These are phyloP conservation scores for Athene cunicularia DNA, from an alignment of 2,113 vertebrate genomes.

Conservation along the genomic window DNA sequence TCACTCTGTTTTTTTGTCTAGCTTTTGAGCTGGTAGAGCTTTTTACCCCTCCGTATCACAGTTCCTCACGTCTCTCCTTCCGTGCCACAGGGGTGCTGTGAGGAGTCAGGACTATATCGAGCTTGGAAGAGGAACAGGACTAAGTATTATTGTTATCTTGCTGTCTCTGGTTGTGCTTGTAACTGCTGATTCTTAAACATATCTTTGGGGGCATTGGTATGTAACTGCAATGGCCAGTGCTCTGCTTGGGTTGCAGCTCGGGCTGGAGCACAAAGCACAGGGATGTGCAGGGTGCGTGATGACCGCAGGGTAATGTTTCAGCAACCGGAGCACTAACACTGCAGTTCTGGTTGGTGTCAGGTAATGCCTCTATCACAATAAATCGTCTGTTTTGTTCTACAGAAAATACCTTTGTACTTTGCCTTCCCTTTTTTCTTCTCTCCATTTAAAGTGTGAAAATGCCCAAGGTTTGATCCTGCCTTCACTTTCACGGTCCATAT, in stretches of 20 bases:
- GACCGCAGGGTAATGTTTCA: accelerated
- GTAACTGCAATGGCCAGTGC: neutral
- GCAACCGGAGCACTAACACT: neutral
- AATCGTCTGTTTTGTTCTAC: neutral
- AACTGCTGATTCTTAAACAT: neutral
- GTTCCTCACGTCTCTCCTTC: neutral
- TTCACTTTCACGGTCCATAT: neutral
- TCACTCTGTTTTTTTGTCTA: neutral
- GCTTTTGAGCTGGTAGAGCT: neutral
- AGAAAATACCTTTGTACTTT: neutral
- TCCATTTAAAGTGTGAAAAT: neutral
- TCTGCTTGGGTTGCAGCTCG: neutral
- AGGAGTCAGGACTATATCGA: neutral
- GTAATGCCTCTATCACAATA: neutral
- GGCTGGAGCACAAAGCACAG: neutral
- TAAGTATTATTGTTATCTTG: neutral
- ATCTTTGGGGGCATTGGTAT: neutral
- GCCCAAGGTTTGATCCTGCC: neutral
- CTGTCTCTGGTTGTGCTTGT: neutral
- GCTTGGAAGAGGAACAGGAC: neutral
- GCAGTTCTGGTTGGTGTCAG: neutral
- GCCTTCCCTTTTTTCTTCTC: neutral
- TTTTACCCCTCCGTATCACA: neutral
- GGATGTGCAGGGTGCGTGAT: neutral
- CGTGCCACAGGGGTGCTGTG: neutral